Percentiles rank a stretch among this genome's conserved stretches.
Evolutionary conservation across 2,888 invertebrate species (phyloP).

Genomic region (Lithophane leautieri): DNA sequence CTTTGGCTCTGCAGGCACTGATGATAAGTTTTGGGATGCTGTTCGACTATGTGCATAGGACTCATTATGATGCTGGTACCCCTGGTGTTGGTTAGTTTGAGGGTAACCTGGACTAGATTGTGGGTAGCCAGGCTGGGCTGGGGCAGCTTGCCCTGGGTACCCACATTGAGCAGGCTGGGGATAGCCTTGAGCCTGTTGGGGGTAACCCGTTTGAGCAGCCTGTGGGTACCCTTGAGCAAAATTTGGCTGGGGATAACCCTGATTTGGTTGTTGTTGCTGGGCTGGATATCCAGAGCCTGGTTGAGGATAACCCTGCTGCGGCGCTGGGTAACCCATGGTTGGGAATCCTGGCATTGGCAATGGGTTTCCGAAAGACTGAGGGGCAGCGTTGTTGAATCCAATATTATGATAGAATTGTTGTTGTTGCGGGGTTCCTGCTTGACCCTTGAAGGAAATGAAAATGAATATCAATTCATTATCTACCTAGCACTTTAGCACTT

Average conservation of each 20-base stretch:
- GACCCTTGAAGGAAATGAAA: slow-evolving; percentile 89
- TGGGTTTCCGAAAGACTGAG: slow-evolving; percentile 88
- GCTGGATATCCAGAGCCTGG: slow-evolving; percentile 70
- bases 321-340: slow-evolving; percentile 82
- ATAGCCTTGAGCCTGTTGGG: slow-evolving; percentile 69
- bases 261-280: slow-evolving; percentile 74
- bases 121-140: slow-evolving; percentile 68
- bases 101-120: slow-evolving; percentile 69
- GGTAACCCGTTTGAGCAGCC: slow-evolving; percentile 69
- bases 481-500: slow-evolving; percentile 1
- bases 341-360: slow-evolving; percentile 87
- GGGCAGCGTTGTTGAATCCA: slow-evolving; percentile 87
- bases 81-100: slow-evolving; percentile 78
- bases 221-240: slow-evolving; percentile 68
- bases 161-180: slow-evolving; percentile 66
- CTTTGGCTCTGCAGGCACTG: slow-evolving; percentile 75
- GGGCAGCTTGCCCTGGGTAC: slow-evolving; percentile 68
- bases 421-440: slow-evolving; percentile 88
- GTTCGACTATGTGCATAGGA: slow-evolving; percentile 74
- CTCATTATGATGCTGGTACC: slow-evolving; percentile 73
- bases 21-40: slow-evolving; percentile 77
- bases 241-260: slow-evolving; percentile 72
- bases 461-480: slow-evolving; percentile 68
- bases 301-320: slow-evolving; percentile 74
- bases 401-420: slow-evolving; percentile 85